Conservation (phyloP, 2,888 invertebrate genomes). For the Tetropium fuscum region DNA sequence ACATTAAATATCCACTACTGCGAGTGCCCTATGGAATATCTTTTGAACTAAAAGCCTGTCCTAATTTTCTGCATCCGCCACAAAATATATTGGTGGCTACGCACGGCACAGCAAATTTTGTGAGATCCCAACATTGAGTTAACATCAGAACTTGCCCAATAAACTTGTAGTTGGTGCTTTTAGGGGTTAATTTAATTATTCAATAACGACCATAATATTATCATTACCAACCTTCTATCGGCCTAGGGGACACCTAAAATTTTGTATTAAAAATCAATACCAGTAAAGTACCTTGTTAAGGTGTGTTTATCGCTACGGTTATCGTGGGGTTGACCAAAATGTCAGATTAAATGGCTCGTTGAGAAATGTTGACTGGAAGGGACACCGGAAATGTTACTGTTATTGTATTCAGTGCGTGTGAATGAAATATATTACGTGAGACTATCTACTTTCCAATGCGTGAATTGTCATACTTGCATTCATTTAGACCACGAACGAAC, state of each 20-base stretch:
- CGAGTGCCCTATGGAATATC: no score
- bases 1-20: no score
- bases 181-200: constrained; percentile 35
- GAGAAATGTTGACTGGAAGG: constrained; percentile 22
- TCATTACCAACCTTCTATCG: constrained; percentile 29
- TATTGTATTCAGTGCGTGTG: constrained; percentile 19
- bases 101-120: no score
- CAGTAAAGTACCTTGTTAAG: constrained; percentile 29
- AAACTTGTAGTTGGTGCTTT: constrained; percentile 25
- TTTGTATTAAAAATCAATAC: constrained; percentile 34
- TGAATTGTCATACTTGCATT: not conserved
- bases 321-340: constrained; percentile 30
- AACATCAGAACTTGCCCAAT: constrained; percentile 20
- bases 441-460: not conserved
- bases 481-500: not conserved
- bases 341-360: constrained; percentile 19
- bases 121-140: no score
- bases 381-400: constrained; percentile 17
- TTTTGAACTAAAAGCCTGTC: no score
- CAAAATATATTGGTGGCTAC: no score
- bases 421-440: not conserved
- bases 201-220: constrained; percentile 33
- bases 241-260: constrained; percentile 27
- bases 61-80: no score
- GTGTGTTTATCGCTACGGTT: constrained; percentile 33